These are phyloP conservation scores for Gastrophysa polygoni DNA, from an alignment of 2,888 invertebrate genomes.

Conservation along the genomic window DNA sequence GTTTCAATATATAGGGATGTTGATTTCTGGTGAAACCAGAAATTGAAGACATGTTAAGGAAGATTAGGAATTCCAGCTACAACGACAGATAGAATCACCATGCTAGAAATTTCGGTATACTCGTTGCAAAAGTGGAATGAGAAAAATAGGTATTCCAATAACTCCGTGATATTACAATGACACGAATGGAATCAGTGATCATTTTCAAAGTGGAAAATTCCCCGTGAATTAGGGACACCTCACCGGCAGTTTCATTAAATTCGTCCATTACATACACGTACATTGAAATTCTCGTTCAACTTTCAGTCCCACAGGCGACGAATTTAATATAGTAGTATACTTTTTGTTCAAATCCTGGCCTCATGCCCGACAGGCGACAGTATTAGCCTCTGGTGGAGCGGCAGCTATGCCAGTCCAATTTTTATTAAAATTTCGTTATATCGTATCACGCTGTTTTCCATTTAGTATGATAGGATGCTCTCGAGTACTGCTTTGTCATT, in stretches of 20 bases:
- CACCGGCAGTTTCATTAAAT: slow-evolving; percentile 3
- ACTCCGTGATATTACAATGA: no score
- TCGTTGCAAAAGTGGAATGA: no score
- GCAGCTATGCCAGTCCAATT: slow-evolving; percentile 13
- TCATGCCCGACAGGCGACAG: not conserved
- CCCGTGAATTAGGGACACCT: not conserved
- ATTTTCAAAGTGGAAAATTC: not conserved
- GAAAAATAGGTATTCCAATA: no score
- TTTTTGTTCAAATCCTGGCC: slow-evolving; percentile 10
- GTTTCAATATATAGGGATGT: no score
- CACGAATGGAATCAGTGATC: no score
- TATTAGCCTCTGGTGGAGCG: slow-evolving; percentile 2
- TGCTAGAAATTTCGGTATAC: no score
- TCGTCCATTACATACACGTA: not conserved
- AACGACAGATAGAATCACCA: no score
- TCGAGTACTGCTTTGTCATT: not conserved
- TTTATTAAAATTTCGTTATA: slow-evolving; percentile 14
- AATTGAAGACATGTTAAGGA: no score
- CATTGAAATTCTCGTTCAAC: slow-evolving; percentile 10
- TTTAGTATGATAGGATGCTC: not conserved
- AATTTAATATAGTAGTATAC: slow-evolving; percentile 9
- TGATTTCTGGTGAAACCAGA: no score
- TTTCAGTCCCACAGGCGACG: not conserved
- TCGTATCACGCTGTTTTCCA: not conserved
- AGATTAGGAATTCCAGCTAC: no score